A percentile compares a stretch with the other conserved stretches of the same genome.
These are phyloP conservation scores for Pseudochromis fuscus DNA, from an alignment of 2,797 vertebrate species.

Conservation along the genomic window DNA sequence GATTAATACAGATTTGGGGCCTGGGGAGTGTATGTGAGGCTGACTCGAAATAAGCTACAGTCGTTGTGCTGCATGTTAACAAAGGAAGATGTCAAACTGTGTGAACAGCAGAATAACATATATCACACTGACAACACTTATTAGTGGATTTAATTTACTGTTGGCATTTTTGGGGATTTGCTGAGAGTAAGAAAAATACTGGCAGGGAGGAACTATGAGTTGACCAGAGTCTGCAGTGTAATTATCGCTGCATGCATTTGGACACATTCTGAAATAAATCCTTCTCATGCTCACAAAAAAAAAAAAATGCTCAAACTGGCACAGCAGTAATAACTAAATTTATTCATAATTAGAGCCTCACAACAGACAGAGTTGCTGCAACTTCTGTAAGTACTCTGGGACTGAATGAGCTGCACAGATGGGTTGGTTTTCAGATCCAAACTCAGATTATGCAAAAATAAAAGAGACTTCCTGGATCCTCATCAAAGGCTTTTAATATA, in stretches of 20 bases:
- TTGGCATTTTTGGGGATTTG: neutral
- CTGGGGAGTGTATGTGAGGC: no score
- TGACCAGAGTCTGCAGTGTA: neutral
- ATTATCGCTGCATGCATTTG: constrained; percentile 33
- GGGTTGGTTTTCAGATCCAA: constrained; percentile 58
- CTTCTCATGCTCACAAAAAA: neutral
- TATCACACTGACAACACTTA: neutral
- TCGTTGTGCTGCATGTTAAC: no score
- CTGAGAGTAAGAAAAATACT: neutral
- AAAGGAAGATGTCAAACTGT: no score
- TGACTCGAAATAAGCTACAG: neutral
- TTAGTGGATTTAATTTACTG: neutral
- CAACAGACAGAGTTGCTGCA: constrained; percentile 19
- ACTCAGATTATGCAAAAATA: constrained; percentile 33
- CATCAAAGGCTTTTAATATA: constrained; percentile 40
- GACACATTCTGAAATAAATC: constrained; percentile 40
- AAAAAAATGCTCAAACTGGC: constrained; percentile 23
- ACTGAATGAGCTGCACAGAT: constrained; percentile 56
- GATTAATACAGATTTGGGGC: neutral
- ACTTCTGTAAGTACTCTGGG: constrained; percentile 32
- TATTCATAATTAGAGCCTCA: constrained; percentile 47
- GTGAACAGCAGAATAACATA: neutral
- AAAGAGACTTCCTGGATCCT: constrained; percentile 52
- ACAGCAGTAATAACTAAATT: constrained; percentile 44
- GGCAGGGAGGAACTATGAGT: neutral